Conservation (phyloP, 2,797 vertebrate genomes). For the Carcharodon carcharias region DNA sequence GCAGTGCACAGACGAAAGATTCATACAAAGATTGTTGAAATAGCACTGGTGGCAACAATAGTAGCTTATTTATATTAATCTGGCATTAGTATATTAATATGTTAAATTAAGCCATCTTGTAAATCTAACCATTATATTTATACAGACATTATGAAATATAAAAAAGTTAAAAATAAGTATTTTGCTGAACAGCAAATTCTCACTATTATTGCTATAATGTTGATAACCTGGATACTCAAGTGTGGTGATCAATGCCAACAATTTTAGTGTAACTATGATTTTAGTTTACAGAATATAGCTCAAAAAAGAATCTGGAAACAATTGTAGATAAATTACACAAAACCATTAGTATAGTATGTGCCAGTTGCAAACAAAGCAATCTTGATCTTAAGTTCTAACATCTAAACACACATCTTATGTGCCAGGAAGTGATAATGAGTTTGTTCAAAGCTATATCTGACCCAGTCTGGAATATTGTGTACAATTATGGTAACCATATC, state of each 20-base stretch:
- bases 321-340: background rate
- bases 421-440: background rate
- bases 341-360: background rate
- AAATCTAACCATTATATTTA: background rate
- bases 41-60: background rate
- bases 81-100: background rate
- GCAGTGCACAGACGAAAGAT: background rate
- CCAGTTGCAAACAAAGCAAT: background rate
- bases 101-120: background rate
- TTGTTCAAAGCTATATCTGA: background rate
- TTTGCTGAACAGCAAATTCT: background rate
- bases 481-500: background rate
- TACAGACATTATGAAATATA: too few relatives aligned
- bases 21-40: background rate
- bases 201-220: background rate
- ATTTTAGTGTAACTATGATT: background rate
- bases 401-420: background rate
- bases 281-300: constrained; percentile 7
- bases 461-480: background rate
- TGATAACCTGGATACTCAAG: background rate
- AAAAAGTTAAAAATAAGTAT: background rate
- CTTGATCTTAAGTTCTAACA: background rate
- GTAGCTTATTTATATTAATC: background rate
- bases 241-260: background rate
- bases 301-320: background rate